Evolutionary conservation across 2,113 vertebrate species (phyloP).

Genomic region (Pedetes capensis): DNA sequence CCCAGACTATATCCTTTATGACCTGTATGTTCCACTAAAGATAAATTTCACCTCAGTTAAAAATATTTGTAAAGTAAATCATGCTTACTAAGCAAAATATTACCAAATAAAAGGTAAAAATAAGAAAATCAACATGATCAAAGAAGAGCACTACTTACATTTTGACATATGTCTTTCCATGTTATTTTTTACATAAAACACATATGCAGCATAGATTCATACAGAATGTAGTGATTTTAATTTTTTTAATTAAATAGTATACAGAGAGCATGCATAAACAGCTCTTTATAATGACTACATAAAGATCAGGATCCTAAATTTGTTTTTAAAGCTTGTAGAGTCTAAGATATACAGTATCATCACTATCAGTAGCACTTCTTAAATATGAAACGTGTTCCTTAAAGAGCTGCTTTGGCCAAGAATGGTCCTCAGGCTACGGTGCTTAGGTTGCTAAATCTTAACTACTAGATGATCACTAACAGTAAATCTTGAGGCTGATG

Average conservation of each 20-base stretch:
- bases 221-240: not conserved
- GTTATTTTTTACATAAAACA: not conserved
- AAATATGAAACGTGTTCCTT: not conserved
- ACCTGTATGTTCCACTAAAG: slow-evolving; percentile 14
- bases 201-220: not conserved
- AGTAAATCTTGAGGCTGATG: not conserved
- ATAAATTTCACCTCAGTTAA: slow-evolving; percentile 19
- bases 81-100: not conserved
- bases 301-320: not conserved
- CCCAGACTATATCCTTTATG: not conserved
- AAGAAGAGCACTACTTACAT: not conserved
- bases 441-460: not conserved
- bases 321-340: not conserved
- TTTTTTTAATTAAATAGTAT: not conserved
- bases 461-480: not conserved
- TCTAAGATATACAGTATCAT: not conserved
- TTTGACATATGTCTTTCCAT: not conserved
- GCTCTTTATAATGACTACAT: not conserved
- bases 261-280: not conserved
- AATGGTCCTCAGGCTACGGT: not conserved
- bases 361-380: not conserved
- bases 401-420: not conserved
- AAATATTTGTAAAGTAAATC: not conserved
- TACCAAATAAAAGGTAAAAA: slow-evolving; percentile 1
- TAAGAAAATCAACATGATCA: not conserved